These are phyloP conservation scores for Irena cyanogastra DNA, from an alignment of 2,113 vertebrate species.

Conservation along the genomic window DNA sequence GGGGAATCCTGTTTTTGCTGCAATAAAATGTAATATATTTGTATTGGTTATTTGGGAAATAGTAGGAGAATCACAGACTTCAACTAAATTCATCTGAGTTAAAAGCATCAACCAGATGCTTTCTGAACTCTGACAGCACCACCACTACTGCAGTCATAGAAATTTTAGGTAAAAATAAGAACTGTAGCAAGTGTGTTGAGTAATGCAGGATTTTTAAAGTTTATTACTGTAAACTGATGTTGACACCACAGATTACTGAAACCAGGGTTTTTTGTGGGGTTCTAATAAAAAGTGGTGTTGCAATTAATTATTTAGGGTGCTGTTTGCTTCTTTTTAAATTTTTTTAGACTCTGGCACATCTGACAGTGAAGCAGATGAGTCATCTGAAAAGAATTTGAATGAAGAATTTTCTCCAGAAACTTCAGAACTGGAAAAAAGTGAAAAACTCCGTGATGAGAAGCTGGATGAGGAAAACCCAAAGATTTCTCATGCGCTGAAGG, in stretches of 20 bases:
- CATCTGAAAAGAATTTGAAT: slow-evolving; percentile 77
- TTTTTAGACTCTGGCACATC: slow-evolving; percentile 78
- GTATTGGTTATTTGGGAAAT: background rate
- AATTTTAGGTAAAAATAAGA: background rate
- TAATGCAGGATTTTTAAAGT: background rate
- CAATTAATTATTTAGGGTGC: background rate
- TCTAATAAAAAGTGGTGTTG: background rate
- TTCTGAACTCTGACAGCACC: background rate
- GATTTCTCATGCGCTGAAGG: slow-evolving; percentile 65
- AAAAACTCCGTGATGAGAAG: slow-evolving; percentile 62
- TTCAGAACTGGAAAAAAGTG: slow-evolving; percentile 70
- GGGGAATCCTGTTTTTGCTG: background rate
- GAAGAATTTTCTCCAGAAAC: slow-evolving; percentile 70
- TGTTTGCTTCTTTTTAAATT: background rate
- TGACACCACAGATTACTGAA: background rate
- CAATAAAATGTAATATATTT: background rate
- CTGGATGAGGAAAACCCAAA: slow-evolving; percentile 72
- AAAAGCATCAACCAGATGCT: background rate
- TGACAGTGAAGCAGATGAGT: slow-evolving; percentile 78
- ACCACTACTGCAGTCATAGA: background rate
- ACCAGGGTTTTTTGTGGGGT: background rate
- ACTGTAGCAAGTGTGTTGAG: background rate
- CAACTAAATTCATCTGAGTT: background rate
- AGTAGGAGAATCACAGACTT: background rate
- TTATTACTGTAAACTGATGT: background rate